Evolutionary conservation across 1,140 invertebrate genomes (phyloP).

Genomic region (Riptortus pedestris): DNA sequence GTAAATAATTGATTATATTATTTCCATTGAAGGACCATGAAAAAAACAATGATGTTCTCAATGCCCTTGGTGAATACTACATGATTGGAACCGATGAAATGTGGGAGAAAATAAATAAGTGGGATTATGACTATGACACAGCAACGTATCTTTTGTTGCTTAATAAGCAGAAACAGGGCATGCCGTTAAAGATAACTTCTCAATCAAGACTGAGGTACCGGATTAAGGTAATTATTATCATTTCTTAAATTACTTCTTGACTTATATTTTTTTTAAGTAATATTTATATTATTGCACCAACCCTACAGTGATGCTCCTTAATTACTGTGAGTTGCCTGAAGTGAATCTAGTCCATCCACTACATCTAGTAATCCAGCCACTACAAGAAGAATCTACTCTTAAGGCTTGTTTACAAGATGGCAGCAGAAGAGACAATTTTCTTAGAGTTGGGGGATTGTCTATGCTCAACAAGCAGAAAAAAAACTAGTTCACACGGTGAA

Average conservation of each 20-base stretch:
- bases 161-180: slow-evolving; percentile 51
- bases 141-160: slow-evolving; percentile 67
- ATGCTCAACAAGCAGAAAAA: no score
- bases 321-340: background rate
- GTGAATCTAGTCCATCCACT: background rate
- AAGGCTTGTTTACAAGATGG: no score
- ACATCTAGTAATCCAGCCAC: no score
- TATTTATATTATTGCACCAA: background rate
- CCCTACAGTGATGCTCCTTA: background rate
- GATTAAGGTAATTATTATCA: background rate
- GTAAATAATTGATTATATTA: no score
- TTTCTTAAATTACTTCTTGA: background rate
- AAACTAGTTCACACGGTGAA: no score
- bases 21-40: slow-evolving; percentile 34
- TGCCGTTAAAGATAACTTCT: slow-evolving; percentile 34
- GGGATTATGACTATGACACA: slow-evolving; percentile 64
- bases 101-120: slow-evolving; percentile 43
- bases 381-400: no score
- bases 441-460: no score
- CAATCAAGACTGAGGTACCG: background rate
- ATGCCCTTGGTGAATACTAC: slow-evolving; percentile 48
- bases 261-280: background rate
- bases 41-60: slow-evolving; percentile 54
- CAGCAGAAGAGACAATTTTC: no score
- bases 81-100: slow-evolving; percentile 36